Base-by-base conservation (phyloP, 2,888 invertebrate species). In the Seira musarum region DNA sequence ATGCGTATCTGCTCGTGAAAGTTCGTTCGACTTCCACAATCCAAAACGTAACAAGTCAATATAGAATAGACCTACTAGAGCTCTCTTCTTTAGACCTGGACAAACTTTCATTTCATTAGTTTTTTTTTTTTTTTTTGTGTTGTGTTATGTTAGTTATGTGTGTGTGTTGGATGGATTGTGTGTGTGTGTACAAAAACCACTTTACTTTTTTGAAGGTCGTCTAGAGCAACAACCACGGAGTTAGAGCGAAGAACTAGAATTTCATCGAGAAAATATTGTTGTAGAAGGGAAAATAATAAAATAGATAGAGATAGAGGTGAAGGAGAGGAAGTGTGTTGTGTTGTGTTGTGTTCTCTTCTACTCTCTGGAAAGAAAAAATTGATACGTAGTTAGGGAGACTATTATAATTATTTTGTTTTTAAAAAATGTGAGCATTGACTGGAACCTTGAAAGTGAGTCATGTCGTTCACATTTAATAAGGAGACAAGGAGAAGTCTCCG, bases 381-480 rank as follows among this genome's bases (percentile, higher is more conserved):
- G 49, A 13, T 13, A 49, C 49, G 49, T 49, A 49, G 49, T 49
- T 49, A 49, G 49, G 49, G 15, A 49, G 17, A 49, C 49, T 49
- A 49, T n/a, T 8, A 49, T 49, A 49, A 49, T 49, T 49, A 30
- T 49, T 49, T 49, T 49, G 15, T 49, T n/a, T n/a, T 49, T 49
- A 49, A 49, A 30, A 49, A 49, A 49, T 49, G 49, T 49, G 49
- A 49, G 49, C 49, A 49, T 49, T 49, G 49, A 30, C 30, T 30
- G 2, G 30, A 8, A 30, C 8, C n/a, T 30, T 30, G 30, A 30
- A 30, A 30, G 30, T 30, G 49, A 49, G 17, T n/a, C 40, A 73
- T 74, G 74, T 66, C 73, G 46, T 73, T 73, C 63, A 65, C 65
- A 5, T 73, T 74, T 49, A 74, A 74, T 64, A 74, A 74, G 60